Conservation (phyloP, 2,888 invertebrate species). For the Drosophila formosana region DNA sequence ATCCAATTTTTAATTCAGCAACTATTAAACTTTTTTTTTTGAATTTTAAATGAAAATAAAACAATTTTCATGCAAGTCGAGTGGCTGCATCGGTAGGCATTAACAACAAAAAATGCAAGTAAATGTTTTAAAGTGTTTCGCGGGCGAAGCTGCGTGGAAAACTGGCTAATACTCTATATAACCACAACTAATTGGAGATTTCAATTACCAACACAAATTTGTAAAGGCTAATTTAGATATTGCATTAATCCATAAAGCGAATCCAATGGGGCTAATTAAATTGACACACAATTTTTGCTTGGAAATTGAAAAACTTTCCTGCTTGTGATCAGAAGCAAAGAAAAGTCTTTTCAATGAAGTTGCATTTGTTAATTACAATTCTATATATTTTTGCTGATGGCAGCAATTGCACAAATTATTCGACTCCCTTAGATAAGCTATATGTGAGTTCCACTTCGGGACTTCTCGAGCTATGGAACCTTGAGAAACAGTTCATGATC, state of each 20-base stretch:
- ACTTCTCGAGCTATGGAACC: conserved; percentile 21
- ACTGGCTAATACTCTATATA: no score
- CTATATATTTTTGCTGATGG: not conserved
- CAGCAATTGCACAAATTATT: not conserved
- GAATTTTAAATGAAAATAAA: no score
- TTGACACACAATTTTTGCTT: not conserved
- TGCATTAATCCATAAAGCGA: not conserved
- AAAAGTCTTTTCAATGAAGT: conserved; percentile 28
- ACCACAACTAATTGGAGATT: no score
- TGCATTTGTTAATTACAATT: not conserved
- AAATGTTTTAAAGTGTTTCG: no score
- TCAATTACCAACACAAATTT: no score
- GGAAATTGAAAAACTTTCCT: not conserved
- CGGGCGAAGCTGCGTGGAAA: no score
- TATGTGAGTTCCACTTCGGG: conserved; percentile 43
- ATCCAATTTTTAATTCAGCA: no score
- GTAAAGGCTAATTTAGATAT: no score
- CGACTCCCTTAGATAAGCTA: not conserved
- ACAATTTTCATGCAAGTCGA: no score
- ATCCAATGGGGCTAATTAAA: not conserved
- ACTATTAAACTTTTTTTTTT: no score
- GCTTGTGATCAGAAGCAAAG: not conserved
- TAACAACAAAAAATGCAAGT: no score
- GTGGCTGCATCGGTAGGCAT: no score
- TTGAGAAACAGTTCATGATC: conserved; percentile 47